Percentiles rank a stretch among this genome's conserved stretches.
Conservation (phyloP, 2,888 invertebrate species). For the Dolichopus griseipennis region DNA sequence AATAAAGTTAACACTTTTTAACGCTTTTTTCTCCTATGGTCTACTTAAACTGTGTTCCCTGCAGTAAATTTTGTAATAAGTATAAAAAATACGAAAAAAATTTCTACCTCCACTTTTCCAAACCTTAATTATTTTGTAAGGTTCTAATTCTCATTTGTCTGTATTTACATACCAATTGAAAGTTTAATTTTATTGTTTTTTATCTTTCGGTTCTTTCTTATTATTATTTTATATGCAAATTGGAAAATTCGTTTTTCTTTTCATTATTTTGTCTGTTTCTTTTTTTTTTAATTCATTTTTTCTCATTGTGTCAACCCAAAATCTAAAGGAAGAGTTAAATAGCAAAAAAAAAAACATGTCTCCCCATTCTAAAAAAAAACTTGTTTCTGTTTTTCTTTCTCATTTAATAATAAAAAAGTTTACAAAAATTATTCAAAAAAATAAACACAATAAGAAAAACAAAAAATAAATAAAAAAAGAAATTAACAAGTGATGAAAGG, state of each 20-base stretch:
- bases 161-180: constrained; percentile 6
- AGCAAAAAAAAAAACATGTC: not conserved
- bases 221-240: constrained; percentile 6
- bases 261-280: no score
- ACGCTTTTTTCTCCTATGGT: no score
- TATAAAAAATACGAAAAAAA: no score
- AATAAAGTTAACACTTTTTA: no score
- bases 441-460: not conserved
- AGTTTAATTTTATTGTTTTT: not conserved
- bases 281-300: no score
- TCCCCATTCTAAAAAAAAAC: not conserved
- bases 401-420: not conserved
- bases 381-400: not conserved
- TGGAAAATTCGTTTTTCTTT: not conserved
- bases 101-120: no score
- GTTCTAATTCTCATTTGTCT: not conserved
- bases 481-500: not conserved
- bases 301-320: not conserved
- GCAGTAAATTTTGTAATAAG: no score
- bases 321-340: not conserved
- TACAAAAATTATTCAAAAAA: not conserved
- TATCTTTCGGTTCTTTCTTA: not conserved
- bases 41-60: no score
- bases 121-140: no score
- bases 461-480: not conserved